Evolutionary conservation across 1,140 invertebrate genomes (phyloP).

Genomic region (Plutomurus gul): DNA sequence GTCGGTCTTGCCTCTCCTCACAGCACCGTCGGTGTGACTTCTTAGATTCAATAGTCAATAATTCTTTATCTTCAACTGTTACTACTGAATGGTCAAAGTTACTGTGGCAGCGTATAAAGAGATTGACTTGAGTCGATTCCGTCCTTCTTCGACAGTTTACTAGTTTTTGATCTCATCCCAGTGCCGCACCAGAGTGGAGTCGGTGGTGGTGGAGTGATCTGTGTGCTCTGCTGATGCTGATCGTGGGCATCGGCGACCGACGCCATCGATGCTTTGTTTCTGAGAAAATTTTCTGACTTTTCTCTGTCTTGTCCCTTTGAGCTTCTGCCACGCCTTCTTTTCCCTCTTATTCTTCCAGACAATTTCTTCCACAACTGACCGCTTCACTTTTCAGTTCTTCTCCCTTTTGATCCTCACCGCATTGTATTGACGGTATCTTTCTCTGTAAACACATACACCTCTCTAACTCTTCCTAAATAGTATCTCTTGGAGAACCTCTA

Average conservation of each 20-base stretch:
- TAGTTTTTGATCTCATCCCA: background rate
- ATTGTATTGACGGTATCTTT: background rate
- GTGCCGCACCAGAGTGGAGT: background rate
- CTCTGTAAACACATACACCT: background rate
- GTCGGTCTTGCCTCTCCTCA: background rate
- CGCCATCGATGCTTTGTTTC: conserved; percentile 51
- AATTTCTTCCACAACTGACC: conserved; percentile 47
- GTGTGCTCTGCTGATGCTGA: too few species aligned
- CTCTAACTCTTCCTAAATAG: background rate
- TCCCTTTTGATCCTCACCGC: conserved; percentile 47
- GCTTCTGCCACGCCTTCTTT: conserved; percentile 47
- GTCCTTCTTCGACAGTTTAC: background rate
- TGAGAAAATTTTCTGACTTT: conserved; percentile 51
- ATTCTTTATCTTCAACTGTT: background rate
- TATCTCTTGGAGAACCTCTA: background rate
- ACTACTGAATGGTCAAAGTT: background rate
- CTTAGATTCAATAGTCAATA: conserved; percentile 6
- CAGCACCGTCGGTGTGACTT: conserved; percentile 11
- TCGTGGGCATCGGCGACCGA: conserved; percentile 4
- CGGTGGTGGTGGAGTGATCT: background rate
- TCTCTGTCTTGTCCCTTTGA: conserved; percentile 51
- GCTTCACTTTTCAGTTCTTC: conserved; percentile 42
- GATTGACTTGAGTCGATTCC: conserved; percentile 26
- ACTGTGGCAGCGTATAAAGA: background rate
- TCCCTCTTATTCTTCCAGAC: conserved; percentile 47